Percentiles rank a stretch among this genome's conserved stretches.
These are phyloP conservation scores for Artemisiospiza belli DNA, from an alignment of 2,113 vertebrate species.

Conservation along the genomic window DNA sequence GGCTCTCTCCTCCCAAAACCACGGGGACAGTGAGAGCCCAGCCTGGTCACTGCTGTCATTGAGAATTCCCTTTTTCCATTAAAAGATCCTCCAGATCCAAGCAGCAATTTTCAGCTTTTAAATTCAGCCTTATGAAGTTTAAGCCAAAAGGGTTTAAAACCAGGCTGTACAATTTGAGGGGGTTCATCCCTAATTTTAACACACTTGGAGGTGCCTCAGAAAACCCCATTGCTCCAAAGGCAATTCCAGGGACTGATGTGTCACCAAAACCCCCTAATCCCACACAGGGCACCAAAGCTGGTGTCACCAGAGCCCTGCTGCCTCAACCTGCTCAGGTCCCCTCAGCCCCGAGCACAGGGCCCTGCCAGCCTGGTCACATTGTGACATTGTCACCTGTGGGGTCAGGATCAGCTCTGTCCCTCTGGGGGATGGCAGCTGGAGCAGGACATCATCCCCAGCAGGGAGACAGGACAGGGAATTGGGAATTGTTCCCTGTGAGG, in stretches of 20 bases:
- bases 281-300: neutral
- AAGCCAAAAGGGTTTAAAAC: neutral
- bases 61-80: neutral
- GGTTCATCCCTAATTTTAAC: neutral
- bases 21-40: neutral
- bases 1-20: neutral
- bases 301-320: neutral
- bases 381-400: rapidly evolving
- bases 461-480: neutral
- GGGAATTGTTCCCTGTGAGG: rapidly evolving
- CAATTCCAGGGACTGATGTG: neutral
- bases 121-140: neutral
- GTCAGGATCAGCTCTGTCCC: neutral
- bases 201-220: neutral
- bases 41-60: rapidly evolving
- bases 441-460: rapidly evolving
- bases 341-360: rapidly evolving
- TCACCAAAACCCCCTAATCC: neutral
- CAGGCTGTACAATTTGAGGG: rapidly evolving
- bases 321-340: rapidly evolving
- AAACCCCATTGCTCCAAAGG: rapidly evolving
- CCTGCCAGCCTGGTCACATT: neutral
- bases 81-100: rapidly evolving
- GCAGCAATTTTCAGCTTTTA: neutral
- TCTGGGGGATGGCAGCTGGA: rapidly evolving